Evolutionary conservation across 2,888 invertebrate species (phyloP).

Genomic region (Volucella bombylans): DNA sequence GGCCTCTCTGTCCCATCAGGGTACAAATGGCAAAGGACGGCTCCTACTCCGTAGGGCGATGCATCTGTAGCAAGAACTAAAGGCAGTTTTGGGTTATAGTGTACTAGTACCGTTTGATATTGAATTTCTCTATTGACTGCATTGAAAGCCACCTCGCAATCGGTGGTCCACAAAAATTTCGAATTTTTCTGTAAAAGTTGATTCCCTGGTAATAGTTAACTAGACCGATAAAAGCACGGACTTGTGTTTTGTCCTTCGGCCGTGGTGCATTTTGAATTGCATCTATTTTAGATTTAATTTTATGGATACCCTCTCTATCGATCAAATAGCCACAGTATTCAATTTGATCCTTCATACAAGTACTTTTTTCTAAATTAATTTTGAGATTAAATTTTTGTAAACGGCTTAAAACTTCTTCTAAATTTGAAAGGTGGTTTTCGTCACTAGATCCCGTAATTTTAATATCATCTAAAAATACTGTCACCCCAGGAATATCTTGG

Average conservation of each 20-base stretch:
- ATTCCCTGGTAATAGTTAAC: not conserved
- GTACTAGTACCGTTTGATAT: not conserved
- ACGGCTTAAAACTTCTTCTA: constrained; percentile 9
- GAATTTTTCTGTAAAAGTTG: not conserved
- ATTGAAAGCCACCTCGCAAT: constrained; percentile 9
- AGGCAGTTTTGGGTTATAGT: constrained; percentile 4
- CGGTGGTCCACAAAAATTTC: not conserved
- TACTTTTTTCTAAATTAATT: constrained; percentile 11
- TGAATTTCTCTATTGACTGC: constrained; percentile 9
- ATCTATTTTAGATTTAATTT: not conserved
- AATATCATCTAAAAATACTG: constrained; percentile 2
- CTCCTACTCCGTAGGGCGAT: too few relatives aligned
- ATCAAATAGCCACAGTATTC: too few relatives aligned
- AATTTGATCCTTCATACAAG: not conserved
- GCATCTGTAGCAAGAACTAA: too few relatives aligned
- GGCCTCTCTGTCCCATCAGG: too few relatives aligned
- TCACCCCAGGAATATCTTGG: too few relatives aligned
- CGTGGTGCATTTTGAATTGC: constrained; percentile 6
- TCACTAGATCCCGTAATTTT: not conserved
- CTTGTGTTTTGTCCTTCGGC: not conserved
- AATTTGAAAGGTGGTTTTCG: not conserved
- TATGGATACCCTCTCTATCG: too few relatives aligned
- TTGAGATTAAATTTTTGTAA: not conserved
- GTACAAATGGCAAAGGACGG: too few relatives aligned
- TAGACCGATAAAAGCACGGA: not conserved